Evolutionary conservation across 2,888 invertebrate species (phyloP), one percentile per base, ranked within the genome.

Genomic region (Cylloceria caligata): DNA sequence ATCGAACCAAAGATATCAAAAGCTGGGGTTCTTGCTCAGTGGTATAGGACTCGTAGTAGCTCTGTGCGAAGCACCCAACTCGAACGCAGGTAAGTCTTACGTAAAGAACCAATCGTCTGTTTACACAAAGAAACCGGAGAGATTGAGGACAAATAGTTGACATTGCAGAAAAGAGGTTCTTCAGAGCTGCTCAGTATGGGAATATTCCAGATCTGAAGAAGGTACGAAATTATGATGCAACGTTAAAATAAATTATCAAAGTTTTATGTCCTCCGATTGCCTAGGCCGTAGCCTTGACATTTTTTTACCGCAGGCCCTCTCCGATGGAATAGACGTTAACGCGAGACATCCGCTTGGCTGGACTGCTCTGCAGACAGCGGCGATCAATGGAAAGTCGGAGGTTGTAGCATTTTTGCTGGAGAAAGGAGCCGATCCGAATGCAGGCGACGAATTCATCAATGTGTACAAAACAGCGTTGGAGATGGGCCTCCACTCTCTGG

Each of bases 281-380:
- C n/a, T n/a, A n/a, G n/a, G n/a, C n/a, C n/a, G n/a, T n/a, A n/a
- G n/a, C n/a, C n/a, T n/a, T n/a, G n/a, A n/a, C n/a, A n/a, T n/a
- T 81, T 57, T 75, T 77, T 65, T 36, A 52, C 92, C 91, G 71
- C 87, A 94, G 90, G 89, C 93, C 57, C 89, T 93, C 24, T 92
- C 93, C 9, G 93, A 93, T 73, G 94, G 94, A 47, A 89, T 94
- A 13, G 94, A 95, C 88, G 94, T 96, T 0, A 97, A 98, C 93
- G 90, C 93, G 64, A 94, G 96, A 13, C 98, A 98, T 93, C 88
- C 94, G 30, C 93, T 97, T 62, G 98, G 98, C 67, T 98, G 98
- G 98, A 97, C 97, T 13, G 95, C 97, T 30, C 93, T 98, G 39
- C 97, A 97, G 93, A 95, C 96, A 65, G 98, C 98, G 42, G 96